phyloP scores from a whole-genome alignment of 1,140 invertebrate species.

The Brachionus sp. region DNA sequence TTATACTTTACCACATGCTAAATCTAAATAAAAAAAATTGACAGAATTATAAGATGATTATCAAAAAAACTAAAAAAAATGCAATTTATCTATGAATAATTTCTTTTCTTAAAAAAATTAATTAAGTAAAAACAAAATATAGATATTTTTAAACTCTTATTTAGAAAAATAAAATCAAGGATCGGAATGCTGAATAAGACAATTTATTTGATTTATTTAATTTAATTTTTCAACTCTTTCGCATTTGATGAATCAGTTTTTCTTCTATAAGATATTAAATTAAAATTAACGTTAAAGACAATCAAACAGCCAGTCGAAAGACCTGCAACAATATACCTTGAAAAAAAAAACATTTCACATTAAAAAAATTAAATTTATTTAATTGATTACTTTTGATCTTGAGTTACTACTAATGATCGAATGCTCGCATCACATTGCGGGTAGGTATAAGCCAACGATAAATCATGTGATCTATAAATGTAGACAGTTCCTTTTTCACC shows the following conservation, averaged over 20 bases:
- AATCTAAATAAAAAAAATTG: neutral
- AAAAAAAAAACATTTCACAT: conserved; percentile 53
- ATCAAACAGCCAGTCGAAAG: conserved; percentile 92
- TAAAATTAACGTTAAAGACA: conserved; percentile 98
- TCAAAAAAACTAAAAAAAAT: neutral
- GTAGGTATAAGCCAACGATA: conserved; percentile 92
- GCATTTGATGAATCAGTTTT: conserved; percentile 53
- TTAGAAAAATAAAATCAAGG: neutral
- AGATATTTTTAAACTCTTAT: neutral
- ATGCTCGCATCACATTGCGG: conserved; percentile 90
- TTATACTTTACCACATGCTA: neutral
- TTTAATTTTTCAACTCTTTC: neutral
- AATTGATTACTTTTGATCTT: conserved; percentile 72
- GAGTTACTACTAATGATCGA: conserved; percentile 82
- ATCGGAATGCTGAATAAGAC: neutral
- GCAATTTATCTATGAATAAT: neutral
- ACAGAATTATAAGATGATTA: neutral
- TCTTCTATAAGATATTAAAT: conserved; percentile 57
- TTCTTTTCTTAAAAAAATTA: neutral
- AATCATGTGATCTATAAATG: conserved; percentile 94
- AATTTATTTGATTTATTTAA: neutral
- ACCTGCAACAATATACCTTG: conserved; percentile 88
- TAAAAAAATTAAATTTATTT: neutral
- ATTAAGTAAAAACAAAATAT: neutral
- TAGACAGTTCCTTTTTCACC: conserved; percentile 94